Percentiles rank a stretch among this genome's conserved stretches.
Evolutionary conservation across 2,797 vertebrate genomes (phyloP).

Genomic region (Holocentrus rufus): DNA sequence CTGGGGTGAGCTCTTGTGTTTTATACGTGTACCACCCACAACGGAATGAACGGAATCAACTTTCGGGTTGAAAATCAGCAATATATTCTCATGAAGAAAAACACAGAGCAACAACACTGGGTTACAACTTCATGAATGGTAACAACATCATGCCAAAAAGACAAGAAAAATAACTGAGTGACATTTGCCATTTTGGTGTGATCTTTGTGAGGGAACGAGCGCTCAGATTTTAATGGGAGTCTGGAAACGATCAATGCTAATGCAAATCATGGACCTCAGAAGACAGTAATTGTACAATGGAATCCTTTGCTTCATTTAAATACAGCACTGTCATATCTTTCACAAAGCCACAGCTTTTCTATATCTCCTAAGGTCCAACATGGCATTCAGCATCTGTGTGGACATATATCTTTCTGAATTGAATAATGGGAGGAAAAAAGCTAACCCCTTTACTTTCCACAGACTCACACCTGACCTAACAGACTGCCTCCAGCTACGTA

Average conservation of each 20-base stretch:
- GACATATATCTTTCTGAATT: conserved; percentile 32
- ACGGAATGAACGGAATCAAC: too few species aligned
- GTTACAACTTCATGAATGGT: not conserved
- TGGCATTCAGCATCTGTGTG: conserved; percentile 61
- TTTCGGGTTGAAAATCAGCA: too few species aligned
- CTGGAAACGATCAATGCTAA: conserved; percentile 32
- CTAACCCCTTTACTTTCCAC: conserved; percentile 6
- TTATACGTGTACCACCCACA: too few species aligned
- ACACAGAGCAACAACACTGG: not conserved
- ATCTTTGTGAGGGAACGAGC: conserved; percentile 23
- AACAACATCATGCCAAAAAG: not conserved
- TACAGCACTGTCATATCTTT: conserved; percentile 56
- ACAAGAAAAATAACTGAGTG: conserved; percentile 14
- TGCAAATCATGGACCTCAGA: conserved; percentile 55
- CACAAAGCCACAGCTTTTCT: conserved; percentile 43
- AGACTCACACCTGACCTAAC: conserved; percentile 28
- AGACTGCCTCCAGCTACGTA: conserved; percentile 21
- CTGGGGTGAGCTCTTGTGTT: too few species aligned
- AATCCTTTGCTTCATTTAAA: conserved; percentile 60
- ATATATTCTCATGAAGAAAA: not conserved
- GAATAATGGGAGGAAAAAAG: conserved; percentile 8
- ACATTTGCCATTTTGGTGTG: conserved; percentile 31
- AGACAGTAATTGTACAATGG: conserved; percentile 50
- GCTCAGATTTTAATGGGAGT: not conserved
- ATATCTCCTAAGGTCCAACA: conserved; percentile 45